Evolutionary conservation across 1,140 invertebrate species (phyloP).

Genomic region (Drosophila ercepeae): DNA sequence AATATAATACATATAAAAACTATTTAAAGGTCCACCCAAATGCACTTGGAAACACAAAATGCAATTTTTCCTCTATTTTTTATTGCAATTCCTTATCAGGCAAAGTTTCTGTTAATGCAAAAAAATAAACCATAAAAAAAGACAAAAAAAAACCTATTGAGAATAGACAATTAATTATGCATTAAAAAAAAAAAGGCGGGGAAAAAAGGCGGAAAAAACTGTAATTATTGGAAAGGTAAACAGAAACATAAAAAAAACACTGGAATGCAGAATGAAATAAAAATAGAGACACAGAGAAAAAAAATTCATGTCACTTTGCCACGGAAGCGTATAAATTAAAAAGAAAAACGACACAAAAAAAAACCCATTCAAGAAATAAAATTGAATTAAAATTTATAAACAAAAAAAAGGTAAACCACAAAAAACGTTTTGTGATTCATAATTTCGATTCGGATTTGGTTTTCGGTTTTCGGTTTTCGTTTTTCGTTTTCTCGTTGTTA

Average conservation of each 20-base stretch:
- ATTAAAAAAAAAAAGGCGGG: no score
- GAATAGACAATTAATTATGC: constrained; percentile 10
- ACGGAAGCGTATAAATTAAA: constrained; percentile 55
- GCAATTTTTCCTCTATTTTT: constrained; percentile 8
- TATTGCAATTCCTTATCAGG: constrained; percentile 12
- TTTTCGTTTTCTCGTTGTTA: constrained; percentile 24
- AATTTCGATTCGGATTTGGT: constrained; percentile 40
- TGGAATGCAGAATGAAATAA: neutral
- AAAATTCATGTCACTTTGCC: constrained; percentile 29
- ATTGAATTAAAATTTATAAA: constrained; percentile 56
- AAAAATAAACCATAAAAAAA: neutral
- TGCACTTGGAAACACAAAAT: constrained; percentile 14
- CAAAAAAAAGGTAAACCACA: constrained; percentile 32
- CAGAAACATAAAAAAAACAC: constrained; percentile 8
- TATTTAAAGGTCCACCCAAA: constrained; percentile 22
- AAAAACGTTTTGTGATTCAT: constrained; percentile 61
- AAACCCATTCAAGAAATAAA: constrained; percentile 37
- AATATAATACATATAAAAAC: no score
- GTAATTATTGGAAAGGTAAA: constrained; percentile 34
- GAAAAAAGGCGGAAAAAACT: constrained; percentile 5
- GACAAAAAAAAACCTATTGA: neutral
- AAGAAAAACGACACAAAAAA: constrained; percentile 8
- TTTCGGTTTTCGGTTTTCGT: constrained; percentile 23
- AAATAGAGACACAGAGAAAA: neutral
- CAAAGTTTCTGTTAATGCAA: constrained; percentile 6